Evolutionary conservation across 2,797 vertebrate genomes (phyloP), one percentile per base, ranked within the genome.

Genomic region (Paratrypauchen microcephalus): DNA sequence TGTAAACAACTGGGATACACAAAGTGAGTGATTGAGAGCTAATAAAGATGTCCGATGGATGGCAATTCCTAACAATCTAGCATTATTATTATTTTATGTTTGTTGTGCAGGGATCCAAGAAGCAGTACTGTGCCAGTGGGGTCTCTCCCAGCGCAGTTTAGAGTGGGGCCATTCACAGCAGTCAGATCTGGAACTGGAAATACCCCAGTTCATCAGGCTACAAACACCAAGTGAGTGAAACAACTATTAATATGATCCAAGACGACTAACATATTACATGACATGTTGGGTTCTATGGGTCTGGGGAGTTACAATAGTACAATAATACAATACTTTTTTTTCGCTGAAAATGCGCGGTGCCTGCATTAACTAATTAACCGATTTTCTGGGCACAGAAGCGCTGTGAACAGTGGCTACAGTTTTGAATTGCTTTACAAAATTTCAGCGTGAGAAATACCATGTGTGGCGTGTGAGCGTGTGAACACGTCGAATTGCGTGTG

Each of bases 1-100:
- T 98, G 97, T 4, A 76, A 86, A 64, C 92, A 95, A 66, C 92
- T 99, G 82, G 97, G 97, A 76, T 98, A 96, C 75, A 82, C 89
- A 76, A 75, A 81, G 97, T 98, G 88, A 88, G 87, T 83, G 41
- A 23, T 6, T 13, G 8, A 26, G 15, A 41, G 39, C 18, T n/a
- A 60, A 58, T 16, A 11, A 2, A 28, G n/a, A 13, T 30, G 64
- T 54, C 15, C 54, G 45, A 50, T 50, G 4, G 26, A 50, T 55
- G 5, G 26, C 2, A 55, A 28, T 62, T 24, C 69, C 6, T 7
- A 62, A 21, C 26, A 56, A 48, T 8, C 11, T 70, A 36, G 71
- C 23, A 47, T 68, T 6, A 71, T 59, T 6, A 56, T n/a, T 23
- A 55, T 76, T 71, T 23, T n/a, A 19, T 1, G 0, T 8, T 12